These are phyloP conservation scores for Aphis gossypii DNA, from an alignment of 1,140 invertebrate genomes.

Conservation along the genomic window DNA sequence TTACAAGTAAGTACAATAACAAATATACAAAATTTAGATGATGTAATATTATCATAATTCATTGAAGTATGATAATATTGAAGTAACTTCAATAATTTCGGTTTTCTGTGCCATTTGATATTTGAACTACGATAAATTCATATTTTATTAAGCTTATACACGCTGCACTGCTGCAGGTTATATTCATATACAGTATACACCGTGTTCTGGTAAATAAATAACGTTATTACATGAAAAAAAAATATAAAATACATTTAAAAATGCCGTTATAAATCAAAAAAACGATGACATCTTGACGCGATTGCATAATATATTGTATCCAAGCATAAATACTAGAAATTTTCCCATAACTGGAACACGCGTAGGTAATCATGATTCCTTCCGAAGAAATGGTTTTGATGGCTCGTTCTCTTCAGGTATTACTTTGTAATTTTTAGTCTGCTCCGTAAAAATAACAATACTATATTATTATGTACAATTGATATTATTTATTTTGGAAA, in stretches of 20 bases:
- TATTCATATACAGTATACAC: neutral
- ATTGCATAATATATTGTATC: neutral
- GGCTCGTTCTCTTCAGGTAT: neutral
- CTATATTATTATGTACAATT: neutral
- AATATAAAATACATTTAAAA: constrained; percentile 27
- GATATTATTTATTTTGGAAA: neutral
- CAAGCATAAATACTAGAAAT: neutral
- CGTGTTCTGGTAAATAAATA: neutral
- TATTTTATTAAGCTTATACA: neutral
- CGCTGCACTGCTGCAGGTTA: neutral
- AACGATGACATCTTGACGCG: neutral
- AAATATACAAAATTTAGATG: too few species aligned
- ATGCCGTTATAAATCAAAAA: constrained; percentile 28
- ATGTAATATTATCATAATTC: too few species aligned
- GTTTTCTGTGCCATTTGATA: neutral
- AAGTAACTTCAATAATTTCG: neutral
- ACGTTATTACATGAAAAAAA: neutral
- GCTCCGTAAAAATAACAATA: neutral
- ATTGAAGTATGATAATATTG: too few species aligned
- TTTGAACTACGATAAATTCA: neutral
- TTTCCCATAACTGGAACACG: neutral
- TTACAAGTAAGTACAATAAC: too few species aligned
- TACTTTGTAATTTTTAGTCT: neutral
- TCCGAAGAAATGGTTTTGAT: neutral
- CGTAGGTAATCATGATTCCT: neutral